These are phyloP conservation scores for Chlorospingus semifuscus DNA, from an alignment of 2,797 vertebrate species.

Conservation along the genomic window DNA sequence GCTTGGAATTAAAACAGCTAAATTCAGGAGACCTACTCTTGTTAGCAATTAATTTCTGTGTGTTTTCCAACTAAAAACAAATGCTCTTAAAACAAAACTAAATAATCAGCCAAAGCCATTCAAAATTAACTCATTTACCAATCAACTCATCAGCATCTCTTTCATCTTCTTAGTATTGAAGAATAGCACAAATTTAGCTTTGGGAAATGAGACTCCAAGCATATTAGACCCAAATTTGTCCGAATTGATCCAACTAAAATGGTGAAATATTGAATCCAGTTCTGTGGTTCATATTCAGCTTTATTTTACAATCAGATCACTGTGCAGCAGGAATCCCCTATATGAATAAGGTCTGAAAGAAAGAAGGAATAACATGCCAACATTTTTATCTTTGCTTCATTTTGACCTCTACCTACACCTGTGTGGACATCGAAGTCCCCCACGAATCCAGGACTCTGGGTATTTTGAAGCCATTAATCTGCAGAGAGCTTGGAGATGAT, in stretches of 20 bases:
- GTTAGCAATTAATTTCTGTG: neutral
- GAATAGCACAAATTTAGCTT: neutral
- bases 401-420: neutral
- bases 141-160: neutral
- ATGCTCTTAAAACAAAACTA: neutral
- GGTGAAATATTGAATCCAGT: neutral
- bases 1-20: neutral
- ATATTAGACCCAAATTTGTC: neutral
- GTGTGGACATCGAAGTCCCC: neutral
- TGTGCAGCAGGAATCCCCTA: neutral
- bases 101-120: neutral
- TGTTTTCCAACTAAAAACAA: neutral
- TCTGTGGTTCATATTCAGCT: neutral
- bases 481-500: neutral
- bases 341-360: neutral
- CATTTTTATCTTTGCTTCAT: neutral
- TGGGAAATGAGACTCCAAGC: neutral
- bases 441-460: neutral
- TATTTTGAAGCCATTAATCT: neutral
- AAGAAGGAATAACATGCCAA: neutral
- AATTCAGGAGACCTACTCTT: neutral
- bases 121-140: neutral
- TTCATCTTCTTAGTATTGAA: neutral
- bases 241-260: neutral
- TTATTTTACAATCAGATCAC: neutral